phyloP scores from a whole-genome alignment of 2,888 invertebrate species.

The Pyrgus malvae region DNA sequence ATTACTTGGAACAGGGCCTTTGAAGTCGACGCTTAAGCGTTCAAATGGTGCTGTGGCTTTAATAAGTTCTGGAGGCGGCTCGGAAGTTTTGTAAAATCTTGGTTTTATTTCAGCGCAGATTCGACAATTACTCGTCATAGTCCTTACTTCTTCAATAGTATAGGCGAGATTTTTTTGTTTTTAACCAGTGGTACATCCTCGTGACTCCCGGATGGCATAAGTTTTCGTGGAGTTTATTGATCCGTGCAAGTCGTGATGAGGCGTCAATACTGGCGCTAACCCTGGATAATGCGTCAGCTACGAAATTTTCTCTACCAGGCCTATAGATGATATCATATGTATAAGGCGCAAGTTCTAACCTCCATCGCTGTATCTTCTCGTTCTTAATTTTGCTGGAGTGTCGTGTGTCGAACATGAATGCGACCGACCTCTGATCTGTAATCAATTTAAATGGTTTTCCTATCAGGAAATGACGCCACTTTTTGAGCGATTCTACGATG shows the following conservation, averaged over 20 bases:
- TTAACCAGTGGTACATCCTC: slow-evolving; percentile 24
- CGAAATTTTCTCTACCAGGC: slow-evolving; percentile 32
- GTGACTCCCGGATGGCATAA: slow-evolving; percentile 27
- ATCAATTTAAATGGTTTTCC: slow-evolving; percentile 18
- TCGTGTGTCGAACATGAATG: slow-evolving; percentile 26
- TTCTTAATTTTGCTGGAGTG: slow-evolving; percentile 32
- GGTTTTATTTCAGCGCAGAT: slow-evolving; percentile 30
- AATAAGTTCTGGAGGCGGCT: no score
- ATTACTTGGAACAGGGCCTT: slow-evolving; percentile 30
- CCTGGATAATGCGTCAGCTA: slow-evolving; percentile 31
- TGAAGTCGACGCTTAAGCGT: slow-evolving; percentile 31
- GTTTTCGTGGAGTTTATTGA: slow-evolving; percentile 8
- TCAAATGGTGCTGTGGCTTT: no score
- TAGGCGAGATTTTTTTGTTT: slow-evolving; percentile 25
- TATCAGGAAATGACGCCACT: slow-evolving; percentile 25
- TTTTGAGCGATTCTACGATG: slow-evolving; percentile 2
- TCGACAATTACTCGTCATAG: slow-evolving; percentile 18
- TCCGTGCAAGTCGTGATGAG: neutral
- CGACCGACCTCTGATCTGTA: slow-evolving; percentile 32
- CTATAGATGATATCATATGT: slow-evolving; percentile 35
- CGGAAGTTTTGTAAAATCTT: no score
- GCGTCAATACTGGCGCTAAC: slow-evolving; percentile 22
- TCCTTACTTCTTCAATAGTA: slow-evolving; percentile 27
- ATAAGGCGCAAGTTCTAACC: slow-evolving; percentile 32
- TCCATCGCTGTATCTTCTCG: slow-evolving; percentile 32